These are phyloP conservation scores for Thaleichthys pacificus DNA, from an alignment of 2,797 vertebrate species.

Conservation along the genomic window DNA sequence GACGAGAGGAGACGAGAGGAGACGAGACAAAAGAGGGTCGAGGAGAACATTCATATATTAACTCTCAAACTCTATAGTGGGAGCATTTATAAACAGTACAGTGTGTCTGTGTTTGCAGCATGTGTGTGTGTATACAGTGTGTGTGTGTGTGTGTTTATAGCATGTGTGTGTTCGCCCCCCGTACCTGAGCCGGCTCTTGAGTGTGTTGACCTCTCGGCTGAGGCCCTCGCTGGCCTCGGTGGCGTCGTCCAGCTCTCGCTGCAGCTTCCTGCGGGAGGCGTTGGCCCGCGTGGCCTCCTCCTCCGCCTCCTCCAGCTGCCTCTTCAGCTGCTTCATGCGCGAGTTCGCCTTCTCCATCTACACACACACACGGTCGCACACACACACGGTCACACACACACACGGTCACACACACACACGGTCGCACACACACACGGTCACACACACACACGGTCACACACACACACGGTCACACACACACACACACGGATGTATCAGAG, in stretches of 20 bases:
- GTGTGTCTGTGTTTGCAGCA: background rate
- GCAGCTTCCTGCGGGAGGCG: slow-evolving; percentile 92
- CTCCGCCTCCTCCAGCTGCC: slow-evolving; percentile 95
- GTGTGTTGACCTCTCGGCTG: slow-evolving; percentile 92
- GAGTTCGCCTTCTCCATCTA: slow-evolving; percentile 94
- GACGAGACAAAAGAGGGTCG: too few species aligned
- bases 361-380: slow-evolving; percentile 8
- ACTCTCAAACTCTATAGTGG: background rate
- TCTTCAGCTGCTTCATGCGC: slow-evolving; percentile 97
- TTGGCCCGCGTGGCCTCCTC: slow-evolving; percentile 93
- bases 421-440: background rate
- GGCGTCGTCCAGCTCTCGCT: slow-evolving; percentile 94
- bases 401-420: background rate
- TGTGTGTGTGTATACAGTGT: background rate
- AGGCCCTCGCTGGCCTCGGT: slow-evolving; percentile 92
- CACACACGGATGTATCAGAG: background rate
- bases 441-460: background rate
- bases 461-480: background rate
- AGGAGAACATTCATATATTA: too few species aligned
- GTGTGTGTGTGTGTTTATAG: background rate
- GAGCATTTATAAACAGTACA: background rate
- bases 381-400: slow-evolving; percentile 8
- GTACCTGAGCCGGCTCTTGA: slow-evolving; percentile 96
- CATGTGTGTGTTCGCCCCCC: too few species aligned
- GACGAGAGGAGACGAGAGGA: too few species aligned